Conservation (phyloP, 1,140 invertebrate genomes). For the Zaprionus davidi region DNA sequence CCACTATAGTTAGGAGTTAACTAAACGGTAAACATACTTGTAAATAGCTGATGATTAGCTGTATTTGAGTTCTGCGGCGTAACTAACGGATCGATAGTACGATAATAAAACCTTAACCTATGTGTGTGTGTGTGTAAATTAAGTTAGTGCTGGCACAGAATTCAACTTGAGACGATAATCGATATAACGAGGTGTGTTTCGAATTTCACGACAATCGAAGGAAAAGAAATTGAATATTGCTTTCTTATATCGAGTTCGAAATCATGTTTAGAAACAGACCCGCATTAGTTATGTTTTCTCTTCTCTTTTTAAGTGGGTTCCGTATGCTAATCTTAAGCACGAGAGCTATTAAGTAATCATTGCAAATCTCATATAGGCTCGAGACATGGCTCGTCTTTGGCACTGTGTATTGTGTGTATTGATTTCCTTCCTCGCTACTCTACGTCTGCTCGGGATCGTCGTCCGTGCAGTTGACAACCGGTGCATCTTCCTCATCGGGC, state of each 20-base stretch:
- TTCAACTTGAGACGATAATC: constrained; percentile 27
- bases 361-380: constrained; percentile 74
- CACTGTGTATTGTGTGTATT: constrained; percentile 35
- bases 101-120: constrained; percentile 48
- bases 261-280: not conserved
- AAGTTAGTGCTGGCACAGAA: constrained; percentile 62
- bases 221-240: not conserved
- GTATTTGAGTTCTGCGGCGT: constrained; percentile 2
- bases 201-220: not conserved
- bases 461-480: not conserved
- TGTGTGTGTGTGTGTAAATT: constrained; percentile 31
- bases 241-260: not conserved
- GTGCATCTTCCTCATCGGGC: constrained; percentile 28
- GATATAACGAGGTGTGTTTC: constrained; percentile 6
- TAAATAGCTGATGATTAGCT: not conserved
- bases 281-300: not conserved
- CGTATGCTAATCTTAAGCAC: constrained; percentile 41
- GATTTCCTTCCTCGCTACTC: not conserved
- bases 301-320: constrained; percentile 5
- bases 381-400: constrained; percentile 74
- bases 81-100: constrained; percentile 3
- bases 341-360: constrained; percentile 57
- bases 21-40: constrained; percentile 7
- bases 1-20: constrained; percentile 1
- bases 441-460: constrained; percentile 9